Evolutionary conservation across 2,888 invertebrate species (phyloP), one percentile per base, ranked within the genome.

Genomic region (Blastobasis lacticolella): DNA sequence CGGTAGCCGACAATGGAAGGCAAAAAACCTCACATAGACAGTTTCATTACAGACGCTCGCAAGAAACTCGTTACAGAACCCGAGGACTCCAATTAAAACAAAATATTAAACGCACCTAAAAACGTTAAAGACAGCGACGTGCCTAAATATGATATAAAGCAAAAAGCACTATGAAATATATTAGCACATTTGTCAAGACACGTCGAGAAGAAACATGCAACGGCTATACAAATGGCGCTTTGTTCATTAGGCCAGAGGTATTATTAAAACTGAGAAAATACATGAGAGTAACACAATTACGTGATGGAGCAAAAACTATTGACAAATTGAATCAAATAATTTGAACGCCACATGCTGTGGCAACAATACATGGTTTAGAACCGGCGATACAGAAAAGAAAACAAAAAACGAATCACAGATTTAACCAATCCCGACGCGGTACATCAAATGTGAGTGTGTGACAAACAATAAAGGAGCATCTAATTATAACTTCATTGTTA

Each of bases 311-410:
- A 82, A 84, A 83, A 82, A 83, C 67, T 65, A 62, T 66, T 75
- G 78, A 85, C 73, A 79, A 83, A 84, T 81, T 78, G 72, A 77
- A 73, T 71, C 61, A 63, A 66, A 67, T 74, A 75, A 76, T 75
- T 76, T 69, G 68, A 66, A 69, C 71, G 70, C 64, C 53, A 64
- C 63, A 59, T 54, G 64, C 58, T 62, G 60, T 62, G 63, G 58
- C 61, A 65, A 70, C 59, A 64, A 63, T 62, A 63, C 63, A 69
- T 64, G n/a, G 5, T 55, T 59, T n/a, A n/a, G n/a, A 60, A 64
- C 58, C 58, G 63, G 64, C 66, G 60, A 23, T 23, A 3, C 23
- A 23, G 23, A 50, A 45, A 49, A 55, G 50, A 49, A 46, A 10
- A 49, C 44, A 53, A 54, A 56, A 51, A 56, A 53, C 37, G 48